Evolutionary conservation across 2,797 vertebrate genomes (phyloP).

Genomic region (Melanotaenia parkinsoni): DNA sequence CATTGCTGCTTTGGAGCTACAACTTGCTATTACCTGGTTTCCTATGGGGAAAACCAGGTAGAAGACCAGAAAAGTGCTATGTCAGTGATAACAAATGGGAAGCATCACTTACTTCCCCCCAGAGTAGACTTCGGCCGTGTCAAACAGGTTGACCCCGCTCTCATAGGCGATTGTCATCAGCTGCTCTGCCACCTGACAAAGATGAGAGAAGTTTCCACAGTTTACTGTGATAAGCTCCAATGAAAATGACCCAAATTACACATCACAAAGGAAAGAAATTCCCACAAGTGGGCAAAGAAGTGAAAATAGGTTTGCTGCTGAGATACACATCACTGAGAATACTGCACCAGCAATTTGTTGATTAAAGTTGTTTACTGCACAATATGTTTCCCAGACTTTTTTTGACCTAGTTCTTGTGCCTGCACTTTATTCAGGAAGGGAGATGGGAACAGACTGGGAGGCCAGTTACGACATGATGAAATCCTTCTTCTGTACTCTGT

Average conservation of each 20-base stretch:
- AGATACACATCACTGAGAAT: conserved; percentile 31
- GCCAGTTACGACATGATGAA: conserved; percentile 19
- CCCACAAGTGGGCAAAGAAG: conserved; percentile 22
- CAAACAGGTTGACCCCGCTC: conserved; percentile 93
- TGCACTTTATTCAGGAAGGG: conserved; percentile 24
- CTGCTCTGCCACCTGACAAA: conserved; percentile 90
- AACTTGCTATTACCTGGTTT: conserved; percentile 36
- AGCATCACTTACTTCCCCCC: conserved; percentile 83
- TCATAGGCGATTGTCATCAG: conserved; percentile 96
- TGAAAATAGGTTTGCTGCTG: conserved; percentile 31
- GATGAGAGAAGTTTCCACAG: conserved; percentile 16
- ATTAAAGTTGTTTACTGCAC: conserved; percentile 61
- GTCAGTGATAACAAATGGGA: conserved; percentile 30
- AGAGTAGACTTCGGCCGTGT: conserved; percentile 92
- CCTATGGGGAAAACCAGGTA: conserved; percentile 15
- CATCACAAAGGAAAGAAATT: conserved; percentile 32
- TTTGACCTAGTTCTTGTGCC: conserved; percentile 55
- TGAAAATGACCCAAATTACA: conserved; percentile 30
- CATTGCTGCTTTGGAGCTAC: conserved; percentile 20
- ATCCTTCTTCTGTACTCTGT: conserved; percentile 17
- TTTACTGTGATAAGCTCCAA: neutral
- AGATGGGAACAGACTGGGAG: neutral
- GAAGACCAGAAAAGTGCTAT: conserved; percentile 13
- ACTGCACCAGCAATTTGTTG: conserved; percentile 36
- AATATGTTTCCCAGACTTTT: conserved; percentile 34